Base-by-base conservation (phyloP, 64 coral and sea anemone genomes). In the Cladopsammia gracilis region DNA sequence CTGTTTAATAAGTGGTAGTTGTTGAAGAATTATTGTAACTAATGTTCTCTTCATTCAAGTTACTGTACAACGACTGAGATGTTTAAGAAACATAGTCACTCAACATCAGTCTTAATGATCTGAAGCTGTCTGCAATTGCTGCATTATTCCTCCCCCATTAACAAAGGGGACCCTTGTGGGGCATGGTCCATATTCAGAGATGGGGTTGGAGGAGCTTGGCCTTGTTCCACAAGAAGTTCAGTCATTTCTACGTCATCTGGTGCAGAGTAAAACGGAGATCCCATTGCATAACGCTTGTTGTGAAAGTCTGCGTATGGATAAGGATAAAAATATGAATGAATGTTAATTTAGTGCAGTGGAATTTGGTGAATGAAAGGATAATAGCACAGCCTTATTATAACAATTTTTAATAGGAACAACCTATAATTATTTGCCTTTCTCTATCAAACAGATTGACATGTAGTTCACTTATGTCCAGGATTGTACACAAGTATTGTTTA, bases 261-360 rank as follows among this genome's bases (percentile, higher is more conserved):
- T 80, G 93, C 87, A 3, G 92, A 97, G 70, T 97, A 97, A 90
- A 82, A 97, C 82, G 95, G 95, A 15, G 95, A 97, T 68, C 95
- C 95, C 22, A 84, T 88, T 52, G 91, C 64, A 82, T 97, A 97
- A 76, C 76, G 87, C 48, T 93, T 86, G 92, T 79, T 85, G 73
- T 90, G 78, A 87, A 81, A 87, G 58, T 97, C 88, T 82, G 91
- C 73, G 62, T 68, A 83, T 64, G 79, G 79, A 83, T 83, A 83
- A 83, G 57, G 59, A 83, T 20, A 83, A 73, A 83, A 83, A 81
- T 24, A 81, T 7, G 71, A 73, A 47, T 47, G 71, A 23, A 77
- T 77, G 7, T 48, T 46, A 75, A 75, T 75, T n/a, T 9, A 23
- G 25, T 70, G 67, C 67, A 26, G 67, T 70, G 67, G 3, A 26